phyloP scores from a whole-genome alignment of 2,888 invertebrate genomes.

The Lordiphosa andalusiaca region DNA sequence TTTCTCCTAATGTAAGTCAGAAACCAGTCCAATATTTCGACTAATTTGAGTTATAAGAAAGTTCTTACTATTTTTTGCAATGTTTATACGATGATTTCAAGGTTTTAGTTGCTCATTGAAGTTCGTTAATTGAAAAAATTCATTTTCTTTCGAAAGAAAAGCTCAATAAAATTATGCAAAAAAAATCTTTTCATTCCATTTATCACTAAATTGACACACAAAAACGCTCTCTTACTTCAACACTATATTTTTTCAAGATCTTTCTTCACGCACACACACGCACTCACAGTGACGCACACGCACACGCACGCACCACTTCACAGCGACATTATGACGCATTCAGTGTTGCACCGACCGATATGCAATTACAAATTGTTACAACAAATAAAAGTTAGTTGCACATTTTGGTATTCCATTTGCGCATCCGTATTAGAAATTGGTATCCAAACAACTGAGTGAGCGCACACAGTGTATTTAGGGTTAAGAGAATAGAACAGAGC shows the following conservation, averaged over 20 bases:
- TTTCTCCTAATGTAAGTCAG: no score
- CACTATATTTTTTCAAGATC: slow-evolving; percentile 1
- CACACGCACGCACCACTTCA: neutral
- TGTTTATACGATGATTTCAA: no score
- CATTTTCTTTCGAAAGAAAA: no score
- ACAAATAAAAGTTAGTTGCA: slow-evolving; percentile 35
- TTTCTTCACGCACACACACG: neutral
- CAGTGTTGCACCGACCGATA: slow-evolving; percentile 14
- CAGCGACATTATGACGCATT: neutral
- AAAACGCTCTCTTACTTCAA: slow-evolving; percentile 2
- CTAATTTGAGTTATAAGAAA: no score
- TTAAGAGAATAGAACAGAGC: slow-evolving; percentile 41
- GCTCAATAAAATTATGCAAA: no score
- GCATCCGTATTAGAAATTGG: slow-evolving; percentile 17
- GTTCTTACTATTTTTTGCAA: no score
- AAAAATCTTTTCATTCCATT: no score
- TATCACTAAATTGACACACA: slow-evolving; percentile 4
- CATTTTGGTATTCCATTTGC: slow-evolving; percentile 27
- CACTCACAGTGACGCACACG: neutral
- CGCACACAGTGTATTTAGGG: slow-evolving; percentile 8
- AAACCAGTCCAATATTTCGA: no score
- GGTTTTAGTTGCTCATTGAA: no score
- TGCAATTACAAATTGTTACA: slow-evolving; percentile 6
- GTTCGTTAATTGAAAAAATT: no score
- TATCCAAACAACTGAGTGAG: slow-evolving; percentile 29